Evolutionary conservation across 2,888 invertebrate species (phyloP), one percentile per base, ranked within the genome.

Genomic region (Plebejus melissa): DNA sequence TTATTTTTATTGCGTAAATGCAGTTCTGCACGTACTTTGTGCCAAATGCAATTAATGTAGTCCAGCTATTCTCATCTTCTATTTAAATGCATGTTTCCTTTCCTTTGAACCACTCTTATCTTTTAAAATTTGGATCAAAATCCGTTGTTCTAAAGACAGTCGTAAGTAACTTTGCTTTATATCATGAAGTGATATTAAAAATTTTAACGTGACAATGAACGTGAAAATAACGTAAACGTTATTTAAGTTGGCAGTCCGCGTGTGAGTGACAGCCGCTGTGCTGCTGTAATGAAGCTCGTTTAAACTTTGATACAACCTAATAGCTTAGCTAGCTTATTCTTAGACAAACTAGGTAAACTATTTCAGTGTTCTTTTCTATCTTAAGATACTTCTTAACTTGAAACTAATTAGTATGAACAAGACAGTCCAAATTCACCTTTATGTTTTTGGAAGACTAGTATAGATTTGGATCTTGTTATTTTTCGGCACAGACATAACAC

Each of bases 211-310:
- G 7, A 58, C 58, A 22, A 58, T 58, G 22, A 28, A 65, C 60
- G 60, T 32, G 6, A 28, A 9, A 65, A 32, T 28, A 60, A 60
- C 58, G 13, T 11, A 32, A 28, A 65, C 9, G 13, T 60, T 11
- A 13, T 32, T 2, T 32, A 5, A 32, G 65, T 32, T 60, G 11
- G 28, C 5, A 13, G 13, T 65, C 32, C 1, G 13, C 65, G 32
- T 65, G 65, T 32, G 13, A 16, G 32, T 65, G 65, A 65, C 65
- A 65, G 32, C 65, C 13, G 65, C 65, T 65, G 32, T 65, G 32
- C 65, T 65, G 32, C 65, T 13, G 65, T 65, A 65, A 65, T 65
- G 65, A 65, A 65, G 32, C 65, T 65, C 65, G 65, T 65, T 65
- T 32, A 16, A 65, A 36, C 32, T 65, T 65, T 65, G 32, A 36